Percentiles rank a stretch among this genome's conserved stretches.
phyloP scores from a whole-genome alignment of 2,797 vertebrate genomes.

The Cichlasoma orientale region DNA sequence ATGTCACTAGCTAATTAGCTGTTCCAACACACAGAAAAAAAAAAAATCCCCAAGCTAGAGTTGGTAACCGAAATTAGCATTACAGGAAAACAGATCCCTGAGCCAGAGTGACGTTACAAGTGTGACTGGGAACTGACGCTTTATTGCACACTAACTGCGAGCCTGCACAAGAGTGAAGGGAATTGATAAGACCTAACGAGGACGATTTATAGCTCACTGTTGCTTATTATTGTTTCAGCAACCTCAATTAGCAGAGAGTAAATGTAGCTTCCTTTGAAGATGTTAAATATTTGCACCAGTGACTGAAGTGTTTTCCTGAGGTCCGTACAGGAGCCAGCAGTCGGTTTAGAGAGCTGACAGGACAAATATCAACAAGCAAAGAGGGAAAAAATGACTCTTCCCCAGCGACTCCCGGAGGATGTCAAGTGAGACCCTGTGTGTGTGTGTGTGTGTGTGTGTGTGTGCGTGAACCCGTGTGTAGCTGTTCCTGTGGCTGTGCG shows the following conservation, averaged over 20 bases:
- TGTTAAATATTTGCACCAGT: constrained; percentile 57
- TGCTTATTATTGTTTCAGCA: neutral
- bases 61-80: neutral
- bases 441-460: neutral
- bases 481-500: neutral
- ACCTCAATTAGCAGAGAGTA: neutral
- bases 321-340: constrained; percentile 43
- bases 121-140: neutral
- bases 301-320: constrained; percentile 45
- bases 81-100: neutral
- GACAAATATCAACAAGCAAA: constrained; percentile 64
- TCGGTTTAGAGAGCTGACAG: constrained; percentile 52
- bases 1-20: constrained; percentile 1
- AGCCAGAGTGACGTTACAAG: neutral
- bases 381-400: constrained; percentile 8
- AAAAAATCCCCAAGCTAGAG: neutral
- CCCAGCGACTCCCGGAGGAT: constrained; percentile 44
- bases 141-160: neutral
- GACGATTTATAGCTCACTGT: neutral
- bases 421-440: constrained; percentile 12
- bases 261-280: constrained; percentile 22
- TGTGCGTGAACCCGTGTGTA: neutral
- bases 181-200: neutral
- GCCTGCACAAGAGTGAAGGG: neutral
- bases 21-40: neutral